phyloP scores from a whole-genome alignment of 2,113 vertebrate genomes.

The Balaeniceps rex region DNA sequence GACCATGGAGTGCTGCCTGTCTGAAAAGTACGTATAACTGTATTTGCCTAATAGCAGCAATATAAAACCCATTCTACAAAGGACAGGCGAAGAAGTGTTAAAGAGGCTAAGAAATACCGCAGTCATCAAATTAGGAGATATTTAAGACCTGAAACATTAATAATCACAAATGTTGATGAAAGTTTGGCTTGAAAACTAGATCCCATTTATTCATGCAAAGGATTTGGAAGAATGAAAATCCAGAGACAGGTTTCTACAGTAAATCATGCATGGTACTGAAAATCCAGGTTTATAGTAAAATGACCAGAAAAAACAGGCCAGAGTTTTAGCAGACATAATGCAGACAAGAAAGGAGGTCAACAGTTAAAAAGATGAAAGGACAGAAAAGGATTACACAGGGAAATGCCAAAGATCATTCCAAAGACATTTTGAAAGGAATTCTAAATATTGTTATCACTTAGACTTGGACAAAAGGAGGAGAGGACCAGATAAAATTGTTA shows the following conservation, averaged over 20 bases:
- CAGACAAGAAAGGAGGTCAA: background rate
- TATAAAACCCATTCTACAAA: background rate
- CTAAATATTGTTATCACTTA: background rate
- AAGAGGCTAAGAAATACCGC: background rate
- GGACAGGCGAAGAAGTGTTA: background rate
- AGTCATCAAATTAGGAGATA: background rate
- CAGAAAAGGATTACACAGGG: background rate
- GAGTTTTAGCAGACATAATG: background rate
- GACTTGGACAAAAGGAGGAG: background rate
- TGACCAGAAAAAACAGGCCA: background rate
- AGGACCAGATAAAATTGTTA: background rate
- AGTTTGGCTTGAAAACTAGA: background rate
- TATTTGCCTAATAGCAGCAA: background rate
- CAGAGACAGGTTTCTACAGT: background rate
- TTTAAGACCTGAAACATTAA: background rate
- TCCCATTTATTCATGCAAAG: background rate
- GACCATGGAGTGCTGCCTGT: background rate
- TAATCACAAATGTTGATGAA: background rate
- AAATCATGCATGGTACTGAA: background rate
- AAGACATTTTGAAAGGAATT: constrained; percentile 9
- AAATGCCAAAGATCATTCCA: background rate
- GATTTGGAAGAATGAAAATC: background rate
- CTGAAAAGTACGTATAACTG: background rate
- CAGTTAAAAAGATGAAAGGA: background rate
- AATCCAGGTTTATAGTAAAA: background rate